These are phyloP conservation scores for Lemur catta DNA, from an alignment of 2,797 vertebrate species.

Conservation along the genomic window DNA sequence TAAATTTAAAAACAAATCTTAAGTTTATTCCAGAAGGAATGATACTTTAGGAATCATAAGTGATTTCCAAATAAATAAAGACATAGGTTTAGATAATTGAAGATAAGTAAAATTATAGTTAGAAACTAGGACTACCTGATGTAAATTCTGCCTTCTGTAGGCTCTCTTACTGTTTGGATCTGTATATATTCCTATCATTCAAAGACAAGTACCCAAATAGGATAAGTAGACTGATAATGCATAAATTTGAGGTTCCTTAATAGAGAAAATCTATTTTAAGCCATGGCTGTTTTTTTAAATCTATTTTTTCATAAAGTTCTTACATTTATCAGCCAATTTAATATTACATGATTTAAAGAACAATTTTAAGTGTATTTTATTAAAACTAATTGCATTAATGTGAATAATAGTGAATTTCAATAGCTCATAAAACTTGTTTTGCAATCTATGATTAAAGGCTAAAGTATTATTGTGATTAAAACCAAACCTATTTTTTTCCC, in stretches of 20 bases:
- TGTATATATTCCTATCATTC: background rate
- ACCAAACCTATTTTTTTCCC: background rate
- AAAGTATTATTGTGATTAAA: background rate
- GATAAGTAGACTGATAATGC: background rate
- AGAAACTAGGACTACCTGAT: background rate
- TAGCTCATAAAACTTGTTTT: background rate
- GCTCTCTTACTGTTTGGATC: background rate
- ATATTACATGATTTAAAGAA: background rate
- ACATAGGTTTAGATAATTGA: background rate
- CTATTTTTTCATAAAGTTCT: background rate
- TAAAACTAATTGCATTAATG: constrained; percentile 2
- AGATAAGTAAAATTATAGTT: background rate
- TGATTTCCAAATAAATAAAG: background rate
- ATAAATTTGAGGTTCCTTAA: background rate
- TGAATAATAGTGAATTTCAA: background rate
- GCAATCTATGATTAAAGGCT: background rate
- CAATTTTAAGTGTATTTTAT: background rate
- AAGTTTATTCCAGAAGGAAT: background rate
- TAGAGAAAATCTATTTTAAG: background rate
- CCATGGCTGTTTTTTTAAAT: background rate
- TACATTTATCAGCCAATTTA: background rate
- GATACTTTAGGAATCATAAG: background rate
- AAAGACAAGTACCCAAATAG: background rate
- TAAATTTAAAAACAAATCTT: background rate
- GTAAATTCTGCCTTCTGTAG: background rate